These are phyloP conservation scores for Macrobrachium rosenbergii DNA, from an alignment of 1,140 invertebrate genomes.

Conservation along the genomic window DNA sequence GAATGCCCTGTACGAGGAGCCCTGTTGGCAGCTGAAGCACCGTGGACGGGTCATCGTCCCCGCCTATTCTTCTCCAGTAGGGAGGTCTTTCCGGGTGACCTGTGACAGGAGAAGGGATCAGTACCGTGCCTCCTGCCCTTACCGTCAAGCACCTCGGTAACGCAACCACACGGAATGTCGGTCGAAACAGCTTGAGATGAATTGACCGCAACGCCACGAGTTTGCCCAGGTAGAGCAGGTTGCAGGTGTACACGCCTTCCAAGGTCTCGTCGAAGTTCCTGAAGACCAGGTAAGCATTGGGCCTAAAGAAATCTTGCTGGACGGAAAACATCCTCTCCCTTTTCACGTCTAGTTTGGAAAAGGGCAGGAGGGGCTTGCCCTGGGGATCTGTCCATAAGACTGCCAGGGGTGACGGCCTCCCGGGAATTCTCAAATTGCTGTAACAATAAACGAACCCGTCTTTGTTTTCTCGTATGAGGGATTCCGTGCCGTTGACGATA, in stretches of 20 bases:
- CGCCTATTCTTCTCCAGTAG: slow-evolving; percentile 6
- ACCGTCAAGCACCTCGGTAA: slow-evolving; percentile 27
- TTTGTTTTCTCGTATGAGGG: slow-evolving; percentile 10
- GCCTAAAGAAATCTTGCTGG: not conserved
- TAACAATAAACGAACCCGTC: slow-evolving; percentile 42
- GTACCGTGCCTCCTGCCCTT: slow-evolving; percentile 2
- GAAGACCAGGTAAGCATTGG: slow-evolving; percentile 33
- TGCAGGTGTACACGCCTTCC: slow-evolving; percentile 36
- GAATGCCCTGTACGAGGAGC: slow-evolving; percentile 13
- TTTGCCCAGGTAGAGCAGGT: slow-evolving; percentile 5
- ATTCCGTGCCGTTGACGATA: slow-evolving; percentile 43
- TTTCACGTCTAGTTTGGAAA: not conserved
- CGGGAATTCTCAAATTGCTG: not conserved
- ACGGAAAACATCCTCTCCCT: slow-evolving; percentile 12
- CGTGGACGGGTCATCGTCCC: not conserved
- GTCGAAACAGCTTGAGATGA: slow-evolving; percentile 19
- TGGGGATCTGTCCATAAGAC: slow-evolving; percentile 39
- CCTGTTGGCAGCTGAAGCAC: not conserved
- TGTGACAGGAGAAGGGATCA: slow-evolving; percentile 34
- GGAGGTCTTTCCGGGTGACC: slow-evolving; percentile 7
- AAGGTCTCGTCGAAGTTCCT: not conserved
- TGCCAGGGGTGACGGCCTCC: not conserved
- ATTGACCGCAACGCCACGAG: slow-evolving; percentile 9
- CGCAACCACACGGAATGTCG: slow-evolving; percentile 29
- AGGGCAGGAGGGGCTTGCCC: not conserved